Base-by-base conservation (phyloP, 2,797 vertebrate genomes). In the Setipinna tenuifilis region DNA sequence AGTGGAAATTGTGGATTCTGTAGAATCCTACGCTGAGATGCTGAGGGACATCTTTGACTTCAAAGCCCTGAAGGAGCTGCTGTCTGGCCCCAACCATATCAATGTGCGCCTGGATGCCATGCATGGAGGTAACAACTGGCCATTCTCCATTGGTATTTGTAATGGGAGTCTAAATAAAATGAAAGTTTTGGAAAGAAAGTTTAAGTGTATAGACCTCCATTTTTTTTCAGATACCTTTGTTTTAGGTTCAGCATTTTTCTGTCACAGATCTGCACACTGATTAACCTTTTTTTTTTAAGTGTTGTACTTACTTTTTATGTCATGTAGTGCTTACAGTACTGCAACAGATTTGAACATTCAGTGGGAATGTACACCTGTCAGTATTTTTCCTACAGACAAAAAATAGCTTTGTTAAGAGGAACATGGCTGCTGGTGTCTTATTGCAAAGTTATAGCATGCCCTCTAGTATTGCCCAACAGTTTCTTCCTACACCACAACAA, bases 1-100 rank as follows among this genome's bases (percentile, higher is more conserved):
- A 99, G 98, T 99, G 94, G 98, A 99, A 93, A 98, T 99, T 23
- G 97, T 99, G 93, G 98, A 99, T 89, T 99, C 97, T 0, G 98
- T 99, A 80, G 98, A 98, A 82, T 96, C 96, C 31, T 99, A 99
- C 0, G 97, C 96, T 3, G 96, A 94, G 25, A 99, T 99, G 98
- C 92, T 99, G 59, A 95, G 98, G 90, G 96, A 91, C 65, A 99
- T 99, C 94, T 99, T 99, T 88, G 97, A 99, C 90, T 99, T 99
- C 92, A 94, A 21, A 44, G 97, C 97, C 0, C 90, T 99, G 84
- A 99, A 99, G 91, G 96, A 97, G 65, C 96, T 99, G 83, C 97
- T 99, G 2, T 99, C 98, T 0, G 98, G 97, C 89, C 91, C 96
- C 12, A 96, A 94, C 87, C 96, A 96, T 88, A 97, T 99, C 4